Evolutionary conservation across 2,888 invertebrate species (phyloP), one percentile per base, ranked within the genome.

Genomic region (Sarcophaga rosellei): DNA sequence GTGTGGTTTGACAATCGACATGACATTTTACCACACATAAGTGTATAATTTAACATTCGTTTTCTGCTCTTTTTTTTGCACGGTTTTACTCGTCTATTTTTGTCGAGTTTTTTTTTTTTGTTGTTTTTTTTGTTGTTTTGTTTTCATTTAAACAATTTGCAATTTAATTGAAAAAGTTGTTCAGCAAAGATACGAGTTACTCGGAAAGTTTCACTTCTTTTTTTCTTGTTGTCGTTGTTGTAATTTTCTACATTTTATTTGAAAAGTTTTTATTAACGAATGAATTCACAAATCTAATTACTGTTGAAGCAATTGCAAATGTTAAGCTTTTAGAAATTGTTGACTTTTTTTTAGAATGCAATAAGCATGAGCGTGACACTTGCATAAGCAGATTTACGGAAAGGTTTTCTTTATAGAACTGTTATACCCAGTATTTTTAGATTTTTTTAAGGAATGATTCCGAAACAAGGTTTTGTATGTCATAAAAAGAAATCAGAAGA

Each of bases 1-100:
- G 75, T 87, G 87, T 69, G 88, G 88, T 86, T 72, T 87, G 87
- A 86, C 87, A 88, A 85, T 86, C 88, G 88, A 87, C 87, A 88
- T 87, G 88, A 84, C 87, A 87, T 88, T 88, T 88, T 80, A 84
- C 88, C 87, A 81, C 88, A 87, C 75, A 82, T 77, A 81, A 85
- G 76, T 83, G 80, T 84, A 84, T 84, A 84, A 87, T 87, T 84
- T 84, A 75, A 81, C 77, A 87, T 84, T 35, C 35, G 35, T 35
- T 35, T 35, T 35, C 35, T 35, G 35, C 35, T 35, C 8, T 35
- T 35, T 35, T 35, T 35, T 35, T 35, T 35, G 35, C 35, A 35
- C 10, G 4, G 0, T 35, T 35, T 35, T 35, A 2, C 35, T 35
- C 10, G 0, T 10, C 35, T 10, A 35, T 35, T 35, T 35, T 25